Evolutionary conservation across 1,140 invertebrate species (phyloP), one percentile per base, ranked within the genome.

Genomic region (Hypsibius dujardini): DNA sequence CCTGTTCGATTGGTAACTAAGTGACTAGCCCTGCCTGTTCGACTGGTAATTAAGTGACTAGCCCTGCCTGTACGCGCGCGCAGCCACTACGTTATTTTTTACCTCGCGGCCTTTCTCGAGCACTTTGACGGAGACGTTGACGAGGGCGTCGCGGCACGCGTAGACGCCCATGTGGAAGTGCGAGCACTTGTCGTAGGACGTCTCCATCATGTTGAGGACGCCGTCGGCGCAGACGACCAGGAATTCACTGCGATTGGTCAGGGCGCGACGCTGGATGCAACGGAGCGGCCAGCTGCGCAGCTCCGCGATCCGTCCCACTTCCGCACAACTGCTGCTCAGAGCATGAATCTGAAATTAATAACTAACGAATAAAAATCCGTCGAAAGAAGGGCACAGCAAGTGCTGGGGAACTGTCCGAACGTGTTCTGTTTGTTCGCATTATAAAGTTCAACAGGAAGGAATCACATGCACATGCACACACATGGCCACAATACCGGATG

Each of bases 181-280:
- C 12, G 12, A 67, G 42, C 62, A 67, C 45, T 67, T 67, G 12
- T 67, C 12, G 42, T 15, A 67, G 12, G 42, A 12, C 12, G 42
- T 67, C 62, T 67, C 12, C 42, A 67, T 3, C 62, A 67, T 12
- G 62, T 67, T 67, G 42, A 67, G 12, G 12, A 67, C 3, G 12
- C 62, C 62, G 62, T 67, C 62, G 7, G 12, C 62, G 3, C 62
- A 12, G 62, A 67, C 42, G 12, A 67, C 62, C 62, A 67, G 62
- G 42, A 67, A 67, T 7, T 67, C 62, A 3, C 12, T 7, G 3
- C 45, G 12, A 42, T 45, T 15, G 62, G 62, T 45, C 3, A 7
- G 3, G 12, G 12, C 3, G 12, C 62, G 62, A 42, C 62, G 62
- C 42, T 67, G 62, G 42, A 67, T 12, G 62, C 12, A 67, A 7